Evolutionary conservation across 2,113 vertebrate species (phyloP), one percentile per base, ranked within the genome.

Genomic region (Sialia sialis): DNA sequence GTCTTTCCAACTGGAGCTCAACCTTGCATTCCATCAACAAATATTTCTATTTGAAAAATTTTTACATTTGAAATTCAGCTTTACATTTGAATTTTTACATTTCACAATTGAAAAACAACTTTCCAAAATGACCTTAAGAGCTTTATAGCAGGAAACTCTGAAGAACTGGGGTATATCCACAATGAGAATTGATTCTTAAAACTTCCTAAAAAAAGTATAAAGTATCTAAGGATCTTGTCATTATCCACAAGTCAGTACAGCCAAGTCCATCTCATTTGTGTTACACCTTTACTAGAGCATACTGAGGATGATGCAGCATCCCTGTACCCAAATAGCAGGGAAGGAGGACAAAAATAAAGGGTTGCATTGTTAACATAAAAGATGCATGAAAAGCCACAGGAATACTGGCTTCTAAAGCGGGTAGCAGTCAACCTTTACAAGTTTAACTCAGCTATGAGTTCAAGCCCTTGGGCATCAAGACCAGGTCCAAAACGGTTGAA

Each of bases 331-430:
- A 76, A 52, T 0, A 39, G 34, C 16, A 23, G 6, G 29, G 21
- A n/a, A 6, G 5, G 27, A 38, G 2, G 1, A 26, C 4, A 32
- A n/a, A 26, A 39, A 59, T 6, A 30, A 66, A n/a, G 3, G 4
- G 22, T 5, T 17, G 9, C 11, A 32, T 44, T 87, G 13, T 39
- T 49, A 56, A 55, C 13, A 41, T 11, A 19, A 7, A 46, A 55
- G 11, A 7, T 29, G 3, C 7, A 26, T 27, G 43, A 56, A 67
- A 84, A 73, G 4, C 30, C 43, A 13, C 23, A 29, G 23, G 10
- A 60, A 7, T 6, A 11, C 2, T 68, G 39, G 27, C 20, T 63
- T 91, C 68, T 22, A 38, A 69, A 77, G 15, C 18, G 3, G 25
- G 17, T 2, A 59, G 48, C 19, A 87, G 36, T 17, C 39, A 55